Base-by-base conservation (phyloP, 1,140 invertebrate genomes). In the Cydia amplana region DNA sequence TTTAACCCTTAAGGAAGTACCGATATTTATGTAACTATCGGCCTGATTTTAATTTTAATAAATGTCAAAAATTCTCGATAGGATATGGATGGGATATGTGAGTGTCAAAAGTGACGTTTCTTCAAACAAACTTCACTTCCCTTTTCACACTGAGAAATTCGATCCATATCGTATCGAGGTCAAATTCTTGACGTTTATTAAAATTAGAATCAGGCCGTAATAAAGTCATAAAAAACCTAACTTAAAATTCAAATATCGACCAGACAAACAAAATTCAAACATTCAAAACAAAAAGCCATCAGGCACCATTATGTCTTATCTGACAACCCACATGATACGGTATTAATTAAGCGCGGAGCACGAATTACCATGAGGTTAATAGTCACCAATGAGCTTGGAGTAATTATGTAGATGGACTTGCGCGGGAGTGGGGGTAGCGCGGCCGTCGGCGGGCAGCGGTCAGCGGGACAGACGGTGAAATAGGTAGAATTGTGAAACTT, bases 401-500 rank as follows among this genome's bases (percentile, higher is more conserved):
- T 91, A 87, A 90, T 91, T 91, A 91, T 91, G 89, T 89, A 91
- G 88, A 91, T 90, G 86, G 87, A 85, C 80, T 79, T 79, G 84
- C 83, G 85, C 80, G 80, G 82, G 79, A 79, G 82, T 82, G 83
- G 76, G 78, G 82, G 78, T 81, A 79, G 82, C 78, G 72, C 36
- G 36, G 43, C 12, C n/a, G 65, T 36, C 20, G 46, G 73, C 67
- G 75, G 77, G 65, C 73, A 75, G 77, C 78, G 73, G 78, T 63
- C 77, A 74, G 64, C 49, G 77, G 32, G 79, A n/a, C 55, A 81
- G 82, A 81, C 16, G 70, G 10, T 40, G 18, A 43, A 79, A 36
- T 80, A 78, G 76, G 75, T 79, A 81, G 5, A 9, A 60, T 43
- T 63, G 14, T 49, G 51, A 75, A 67, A 46, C 43, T 46, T 14